Percentiles rank a stretch among this genome's conserved stretches.
Conservation (phyloP, 2,888 invertebrate species). For the Molanna angustata region DNA sequence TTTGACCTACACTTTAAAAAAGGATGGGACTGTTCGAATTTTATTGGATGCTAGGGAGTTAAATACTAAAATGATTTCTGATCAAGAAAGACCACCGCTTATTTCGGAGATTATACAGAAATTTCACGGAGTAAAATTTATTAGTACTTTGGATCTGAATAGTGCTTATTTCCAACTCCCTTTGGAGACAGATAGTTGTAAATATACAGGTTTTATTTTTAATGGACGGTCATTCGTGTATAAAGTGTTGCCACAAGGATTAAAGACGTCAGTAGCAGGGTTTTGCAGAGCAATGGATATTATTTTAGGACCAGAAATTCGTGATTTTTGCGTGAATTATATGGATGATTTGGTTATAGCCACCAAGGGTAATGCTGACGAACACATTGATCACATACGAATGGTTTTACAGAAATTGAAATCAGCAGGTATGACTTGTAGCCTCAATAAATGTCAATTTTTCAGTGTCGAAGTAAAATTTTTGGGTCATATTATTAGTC, state of each 20-base stretch:
- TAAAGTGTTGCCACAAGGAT: slow-evolving; percentile 32
- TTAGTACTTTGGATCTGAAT: slow-evolving; percentile 31
- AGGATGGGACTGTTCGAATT: slow-evolving; percentile 36
- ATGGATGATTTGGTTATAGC: neutral
- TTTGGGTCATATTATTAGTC: slow-evolving; percentile 17
- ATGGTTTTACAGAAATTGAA: neutral
- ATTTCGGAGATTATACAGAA: slow-evolving; percentile 33
- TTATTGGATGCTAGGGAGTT: slow-evolving; percentile 37
- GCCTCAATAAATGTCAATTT: slow-evolving; percentile 19
- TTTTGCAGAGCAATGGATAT: slow-evolving; percentile 35
- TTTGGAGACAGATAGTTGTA: slow-evolving; percentile 13
- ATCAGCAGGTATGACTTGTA: slow-evolving; percentile 26
- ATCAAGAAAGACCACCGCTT: slow-evolving; percentile 35
- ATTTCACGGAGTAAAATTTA: slow-evolving; percentile 32
- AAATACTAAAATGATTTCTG: slow-evolving; percentile 36
- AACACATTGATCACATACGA: slow-evolving; percentile 11
- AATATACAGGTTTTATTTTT: slow-evolving; percentile 28
- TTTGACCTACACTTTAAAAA: slow-evolving; percentile 35
- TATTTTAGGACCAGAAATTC: slow-evolving; percentile 29
- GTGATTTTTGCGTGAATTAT: slow-evolving; percentile 15
- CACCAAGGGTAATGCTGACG: neutral
- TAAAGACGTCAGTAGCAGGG: slow-evolving; percentile 33
- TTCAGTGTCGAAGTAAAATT: neutral
- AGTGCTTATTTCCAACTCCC: slow-evolving; percentile 32
- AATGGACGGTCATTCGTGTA: slow-evolving; percentile 20